Conservation (phyloP, 2,113 vertebrate genomes). For the Callocephalon fimbriatum region DNA sequence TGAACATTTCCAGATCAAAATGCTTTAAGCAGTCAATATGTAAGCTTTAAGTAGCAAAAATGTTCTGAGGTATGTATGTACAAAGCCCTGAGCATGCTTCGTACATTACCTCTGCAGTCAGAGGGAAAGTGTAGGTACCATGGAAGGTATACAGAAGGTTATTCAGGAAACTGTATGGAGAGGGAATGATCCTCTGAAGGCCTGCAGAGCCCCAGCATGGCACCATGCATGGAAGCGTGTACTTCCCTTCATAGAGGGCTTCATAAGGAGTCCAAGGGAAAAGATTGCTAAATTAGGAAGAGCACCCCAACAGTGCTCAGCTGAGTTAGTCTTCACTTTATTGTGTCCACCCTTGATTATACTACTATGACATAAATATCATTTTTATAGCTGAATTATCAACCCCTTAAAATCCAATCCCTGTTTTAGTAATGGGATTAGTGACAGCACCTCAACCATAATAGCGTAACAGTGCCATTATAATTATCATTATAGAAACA, state of each 20-base stretch:
- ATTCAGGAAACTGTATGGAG: background rate
- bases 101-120: accelerated
- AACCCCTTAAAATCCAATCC: slow-evolving; percentile 20
- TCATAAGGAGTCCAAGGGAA: background rate
- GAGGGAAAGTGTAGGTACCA: background rate
- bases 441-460: background rate
- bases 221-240: background rate
- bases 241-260: background rate
- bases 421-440: slow-evolving; percentile 46
- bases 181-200: background rate
- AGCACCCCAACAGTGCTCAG: background rate
- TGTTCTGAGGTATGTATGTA: background rate
- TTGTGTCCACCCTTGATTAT: background rate
- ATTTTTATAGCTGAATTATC: slow-evolving; percentile 19
- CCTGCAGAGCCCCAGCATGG: accelerated
- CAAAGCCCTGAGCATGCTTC: accelerated
- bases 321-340: background rate
- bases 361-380: background rate
- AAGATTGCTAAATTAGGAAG: background rate
- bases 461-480: background rate
- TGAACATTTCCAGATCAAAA: background rate
- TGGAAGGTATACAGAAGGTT: background rate
- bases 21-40: background rate
- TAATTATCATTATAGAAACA: slow-evolving; percentile 55
- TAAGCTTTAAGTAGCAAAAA: background rate